A percentile compares a stretch with the other conserved stretches of the same genome.
Conservation (phyloP, 2,113 vertebrate species). For the Phrynocephalus versicolor region DNA sequence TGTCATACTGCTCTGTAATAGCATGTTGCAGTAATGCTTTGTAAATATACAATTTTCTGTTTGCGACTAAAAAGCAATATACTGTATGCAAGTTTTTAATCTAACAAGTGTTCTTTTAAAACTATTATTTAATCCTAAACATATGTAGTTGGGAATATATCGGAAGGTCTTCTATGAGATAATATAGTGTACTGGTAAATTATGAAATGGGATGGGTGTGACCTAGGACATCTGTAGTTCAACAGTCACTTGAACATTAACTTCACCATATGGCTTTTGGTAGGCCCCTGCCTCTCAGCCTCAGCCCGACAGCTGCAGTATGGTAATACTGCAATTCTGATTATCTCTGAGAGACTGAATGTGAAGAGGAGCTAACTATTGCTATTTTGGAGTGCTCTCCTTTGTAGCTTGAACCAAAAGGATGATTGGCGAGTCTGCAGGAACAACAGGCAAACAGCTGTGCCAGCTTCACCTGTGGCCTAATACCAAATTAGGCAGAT, state of each 20-base stretch:
- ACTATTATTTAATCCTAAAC: not conserved
- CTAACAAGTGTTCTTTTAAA: conserved; percentile 11
- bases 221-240: not conserved
- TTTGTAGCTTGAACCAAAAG: not conserved
- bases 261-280: not conserved
- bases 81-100: not conserved
- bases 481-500: conserved; percentile 6
- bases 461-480: not conserved
- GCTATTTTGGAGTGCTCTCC: not conserved
- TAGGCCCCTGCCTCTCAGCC: not conserved
- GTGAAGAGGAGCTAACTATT: not conserved
- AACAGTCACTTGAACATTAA: not conserved
- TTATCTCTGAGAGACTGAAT: not conserved
- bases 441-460: not conserved
- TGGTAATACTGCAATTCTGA: not conserved
- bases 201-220: no score
- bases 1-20: not conserved
- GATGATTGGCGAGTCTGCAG: not conserved
- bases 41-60: no score
- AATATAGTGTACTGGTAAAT: no score
- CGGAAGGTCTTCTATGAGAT: not conserved
- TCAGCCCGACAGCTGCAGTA: not conserved
- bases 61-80: not conserved
- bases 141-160: not conserved
- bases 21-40: not conserved